Percentiles rank a stretch among this genome's conserved stretches.
Conservation (phyloP, 2,797 vertebrate genomes). For the Bovichtus diacanthus region DNA sequence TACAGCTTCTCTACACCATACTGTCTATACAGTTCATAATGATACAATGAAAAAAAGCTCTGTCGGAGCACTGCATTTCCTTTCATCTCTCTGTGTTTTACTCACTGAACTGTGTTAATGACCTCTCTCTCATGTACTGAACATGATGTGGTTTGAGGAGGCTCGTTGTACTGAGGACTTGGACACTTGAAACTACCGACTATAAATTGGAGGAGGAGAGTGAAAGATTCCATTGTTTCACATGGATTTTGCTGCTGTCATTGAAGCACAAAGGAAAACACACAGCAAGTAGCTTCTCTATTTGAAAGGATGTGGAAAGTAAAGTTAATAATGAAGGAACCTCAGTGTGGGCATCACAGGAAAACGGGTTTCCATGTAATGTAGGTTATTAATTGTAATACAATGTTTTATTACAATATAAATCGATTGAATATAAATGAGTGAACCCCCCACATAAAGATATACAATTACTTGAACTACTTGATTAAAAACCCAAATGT, state of each 20-base stretch:
- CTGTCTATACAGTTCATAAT: neutral
- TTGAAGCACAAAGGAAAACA: slow-evolving; percentile 61
- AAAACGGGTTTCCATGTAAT: neutral
- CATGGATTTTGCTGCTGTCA: slow-evolving; percentile 44
- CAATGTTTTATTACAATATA: neutral
- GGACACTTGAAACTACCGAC: slow-evolving; percentile 68
- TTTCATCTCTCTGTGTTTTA: slow-evolving; percentile 30
- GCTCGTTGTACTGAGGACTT: slow-evolving; percentile 59
- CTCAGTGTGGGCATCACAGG: neutral
- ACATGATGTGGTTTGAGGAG: slow-evolving; percentile 59
- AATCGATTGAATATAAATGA: neutral
- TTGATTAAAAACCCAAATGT: neutral
- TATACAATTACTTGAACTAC: neutral
- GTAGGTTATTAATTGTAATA: neutral
- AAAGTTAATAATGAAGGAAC: slow-evolving; percentile 33
- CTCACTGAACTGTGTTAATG: slow-evolving; percentile 45
- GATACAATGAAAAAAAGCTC: neutral
- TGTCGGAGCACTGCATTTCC: neutral
- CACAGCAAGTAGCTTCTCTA: slow-evolving; percentile 31
- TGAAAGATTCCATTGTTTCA: slow-evolving; percentile 78
- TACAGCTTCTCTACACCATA: neutral
- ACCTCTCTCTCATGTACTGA: slow-evolving; percentile 50
- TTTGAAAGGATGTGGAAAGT: slow-evolving; percentile 47
- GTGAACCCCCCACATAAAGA: neutral
- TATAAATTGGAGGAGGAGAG: slow-evolving; percentile 57